Evolutionary conservation across 2,797 vertebrate genomes (phyloP).

Genomic region (Gobio occitaniae): DNA sequence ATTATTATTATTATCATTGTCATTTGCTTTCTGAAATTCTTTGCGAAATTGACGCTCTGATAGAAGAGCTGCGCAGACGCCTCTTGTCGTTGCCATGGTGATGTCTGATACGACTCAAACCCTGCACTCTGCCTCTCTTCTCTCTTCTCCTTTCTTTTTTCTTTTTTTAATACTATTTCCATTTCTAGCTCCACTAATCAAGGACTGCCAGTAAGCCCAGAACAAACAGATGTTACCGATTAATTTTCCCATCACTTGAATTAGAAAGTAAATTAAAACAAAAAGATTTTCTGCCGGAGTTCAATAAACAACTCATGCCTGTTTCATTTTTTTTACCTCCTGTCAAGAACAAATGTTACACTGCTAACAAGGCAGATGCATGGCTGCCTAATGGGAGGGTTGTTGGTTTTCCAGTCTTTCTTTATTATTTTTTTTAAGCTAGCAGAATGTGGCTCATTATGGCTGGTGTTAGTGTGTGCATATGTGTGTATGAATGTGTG

Average conservation of each 20-base stretch:
- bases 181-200: constrained; percentile 78
- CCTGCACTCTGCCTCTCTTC: constrained; percentile 42
- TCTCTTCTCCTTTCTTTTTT: constrained; percentile 33
- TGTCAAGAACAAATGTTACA: constrained; percentile 62
- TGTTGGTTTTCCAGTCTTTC: constrained; percentile 28
- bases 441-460: constrained; percentile 55
- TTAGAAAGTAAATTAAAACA: constrained; percentile 77
- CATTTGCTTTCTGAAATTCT: constrained; percentile 38
- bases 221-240: constrained; percentile 82
- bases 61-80: constrained; percentile 36
- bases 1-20: background rate
- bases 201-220: constrained; percentile 76
- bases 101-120: constrained; percentile 58
- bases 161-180: constrained; percentile 58
- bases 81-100: constrained; percentile 54
- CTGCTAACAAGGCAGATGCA: constrained; percentile 65
- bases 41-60: constrained; percentile 37
- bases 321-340: constrained; percentile 41
- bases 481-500: constrained; percentile 59
- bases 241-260: constrained; percentile 77
- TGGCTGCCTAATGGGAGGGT: constrained; percentile 57
- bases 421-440: constrained; percentile 21
- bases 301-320: constrained; percentile 66
- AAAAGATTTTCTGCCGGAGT: constrained; percentile 64
- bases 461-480: constrained; percentile 78